A percentile compares a stretch with the other conserved stretches of the same genome.
These are phyloP conservation scores for Formica aserva DNA, from an alignment of 2,888 invertebrate species.

Conservation along the genomic window DNA sequence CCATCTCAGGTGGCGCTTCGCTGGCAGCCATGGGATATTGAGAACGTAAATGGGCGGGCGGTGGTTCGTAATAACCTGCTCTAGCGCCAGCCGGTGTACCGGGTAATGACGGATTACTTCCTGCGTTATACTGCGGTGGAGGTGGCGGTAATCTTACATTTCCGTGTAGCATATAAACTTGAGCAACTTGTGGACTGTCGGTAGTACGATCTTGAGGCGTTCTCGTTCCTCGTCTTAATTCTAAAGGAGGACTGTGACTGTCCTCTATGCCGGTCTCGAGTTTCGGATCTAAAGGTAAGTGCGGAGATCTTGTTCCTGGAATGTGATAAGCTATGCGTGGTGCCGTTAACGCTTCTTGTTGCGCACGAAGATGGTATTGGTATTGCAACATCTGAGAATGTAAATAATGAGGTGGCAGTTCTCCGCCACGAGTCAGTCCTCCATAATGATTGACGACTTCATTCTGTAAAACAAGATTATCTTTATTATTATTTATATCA, in stretches of 20 bases:
- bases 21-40: constrained; percentile 84
- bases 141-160: constrained; percentile 85
- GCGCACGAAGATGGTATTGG: constrained; percentile 87
- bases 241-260: constrained; percentile 91
- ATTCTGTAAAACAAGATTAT: constrained; percentile 84
- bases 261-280: constrained; percentile 89
- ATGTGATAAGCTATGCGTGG: constrained; percentile 84
- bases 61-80: constrained; percentile 89
- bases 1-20: constrained; percentile 82
- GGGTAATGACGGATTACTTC: constrained; percentile 75
- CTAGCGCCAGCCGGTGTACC: constrained; percentile 83
- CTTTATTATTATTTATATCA: constrained; percentile 1
- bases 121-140: constrained; percentile 81
- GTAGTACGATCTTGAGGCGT: constrained; percentile 88
- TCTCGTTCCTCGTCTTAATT: constrained; percentile 88
- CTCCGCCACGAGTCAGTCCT: constrained; percentile 83
- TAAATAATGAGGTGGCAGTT: constrained; percentile 87
- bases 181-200: constrained; percentile 91
- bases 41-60: constrained; percentile 87
- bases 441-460: constrained; percentile 87
- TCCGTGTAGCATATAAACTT: constrained; percentile 88
- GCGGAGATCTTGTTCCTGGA: constrained; percentile 83
- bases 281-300: constrained; percentile 87
- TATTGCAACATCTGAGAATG: constrained; percentile 87
- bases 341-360: constrained; percentile 85